Evolutionary conservation across 1,140 invertebrate species (phyloP), one percentile per base, ranked within the genome.

Genomic region (Leucophenga varia): DNA sequence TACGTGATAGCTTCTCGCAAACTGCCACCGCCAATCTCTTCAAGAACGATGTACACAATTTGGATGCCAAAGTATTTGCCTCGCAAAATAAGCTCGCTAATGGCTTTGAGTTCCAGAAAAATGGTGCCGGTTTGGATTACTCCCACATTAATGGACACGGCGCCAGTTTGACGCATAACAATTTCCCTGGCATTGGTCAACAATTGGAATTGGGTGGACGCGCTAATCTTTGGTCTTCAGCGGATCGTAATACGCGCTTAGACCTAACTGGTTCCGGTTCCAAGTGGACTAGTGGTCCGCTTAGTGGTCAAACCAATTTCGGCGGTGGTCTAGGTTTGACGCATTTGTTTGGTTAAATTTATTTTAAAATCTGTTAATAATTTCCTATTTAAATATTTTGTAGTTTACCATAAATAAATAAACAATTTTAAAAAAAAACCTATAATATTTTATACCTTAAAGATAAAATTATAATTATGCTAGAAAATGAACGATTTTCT

Each of bases 1-100:
- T 46, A 10, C 30, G 31, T 14, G 49, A 52, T 17, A 42, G 43
- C 3, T 21, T 52, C 5, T 46, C 31, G 8, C 43, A 52, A 10
- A 42, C 43, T 5, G 20, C 35, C 10, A 41, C 12, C 19, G 49
- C 44, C 2, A 42, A 52, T 47, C 44, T 28, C 1, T 72, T 72
- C 30, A 65, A 68, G 36, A 63, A 63, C n/a, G 68, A 53, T 21
- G 37, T 32, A 0, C 68, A 70, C 45, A 70, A 57, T 16, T 30
- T 71, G 40, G 60, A 70, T 38, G 67, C 67, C 19, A 70, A 67
- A 28, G 68, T 50, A 5, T 71, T 70, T n/a, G 57, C 61, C 18
- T 70, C 68, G 1, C 60, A 71, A 14, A 71, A 71, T 25, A 61
- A 64, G 8, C 46, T 71, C 1, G 60, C 67, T 44, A 71, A 71